Conservation (phyloP, 1,140 invertebrate genomes). For the Planococcus citri region DNA sequence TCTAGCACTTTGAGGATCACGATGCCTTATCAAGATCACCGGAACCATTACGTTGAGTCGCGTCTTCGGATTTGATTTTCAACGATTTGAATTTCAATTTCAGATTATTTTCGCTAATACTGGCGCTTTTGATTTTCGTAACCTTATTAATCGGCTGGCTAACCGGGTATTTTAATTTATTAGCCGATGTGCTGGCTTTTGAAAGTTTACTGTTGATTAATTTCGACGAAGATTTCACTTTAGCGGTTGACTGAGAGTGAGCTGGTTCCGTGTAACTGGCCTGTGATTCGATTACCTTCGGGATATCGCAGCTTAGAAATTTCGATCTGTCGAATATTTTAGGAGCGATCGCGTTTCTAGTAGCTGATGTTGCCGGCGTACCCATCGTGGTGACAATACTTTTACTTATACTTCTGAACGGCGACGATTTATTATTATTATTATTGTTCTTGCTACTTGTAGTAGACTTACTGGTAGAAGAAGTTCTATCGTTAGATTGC, state of each 20-base stretch:
- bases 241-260: not conserved
- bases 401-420: not conserved
- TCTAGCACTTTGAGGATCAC: not conserved
- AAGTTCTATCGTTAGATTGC: not conserved
- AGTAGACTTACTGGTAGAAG: not conserved
- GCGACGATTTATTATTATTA: not conserved
- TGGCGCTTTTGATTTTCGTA: not conserved
- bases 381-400: not conserved
- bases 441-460: too few relatives aligned
- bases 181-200: not conserved
- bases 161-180: not conserved
- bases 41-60: not conserved
- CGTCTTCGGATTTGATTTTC: constrained; percentile 9
- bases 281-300: not conserved
- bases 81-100: not conserved
- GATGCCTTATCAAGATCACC: not conserved
- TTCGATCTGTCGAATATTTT: not conserved
- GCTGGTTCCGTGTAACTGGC: not conserved
- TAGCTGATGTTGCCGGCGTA: too few relatives aligned
- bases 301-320: not conserved
- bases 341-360: too few relatives aligned
- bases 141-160: not conserved
- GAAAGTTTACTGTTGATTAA: not conserved
- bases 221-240: not conserved
- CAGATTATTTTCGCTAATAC: not conserved